phyloP scores from a whole-genome alignment of 2,113 vertebrate species.

The Campylomormyrus tamandua region DNA sequence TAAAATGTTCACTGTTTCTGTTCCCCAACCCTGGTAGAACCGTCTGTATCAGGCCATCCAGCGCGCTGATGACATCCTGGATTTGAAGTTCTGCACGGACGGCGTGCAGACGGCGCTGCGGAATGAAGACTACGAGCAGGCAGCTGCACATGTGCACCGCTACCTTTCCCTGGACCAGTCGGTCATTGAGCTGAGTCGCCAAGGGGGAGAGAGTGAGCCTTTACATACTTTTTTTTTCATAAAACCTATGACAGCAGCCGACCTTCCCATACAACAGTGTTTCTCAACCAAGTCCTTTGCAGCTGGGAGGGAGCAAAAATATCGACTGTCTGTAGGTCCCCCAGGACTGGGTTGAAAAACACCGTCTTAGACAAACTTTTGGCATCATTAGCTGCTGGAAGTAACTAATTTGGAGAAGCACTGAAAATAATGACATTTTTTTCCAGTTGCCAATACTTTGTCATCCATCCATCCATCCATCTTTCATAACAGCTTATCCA shows the following conservation, averaged over 20 bases:
- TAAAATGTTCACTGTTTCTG: neutral
- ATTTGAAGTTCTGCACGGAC: slow-evolving; percentile 96
- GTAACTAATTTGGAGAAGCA: neutral
- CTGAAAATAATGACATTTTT: neutral
- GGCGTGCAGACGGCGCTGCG: slow-evolving; percentile 87
- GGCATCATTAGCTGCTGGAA: neutral
- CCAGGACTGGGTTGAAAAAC: neutral
- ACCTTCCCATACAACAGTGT: neutral
- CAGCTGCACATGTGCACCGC: slow-evolving; percentile 91
- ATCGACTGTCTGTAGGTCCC: neutral
- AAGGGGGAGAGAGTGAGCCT: slow-evolving; percentile 83
- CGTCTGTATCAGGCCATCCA: slow-evolving; percentile 97
- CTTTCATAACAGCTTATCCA: neutral
- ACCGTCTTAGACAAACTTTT: neutral
- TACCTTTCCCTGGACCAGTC: slow-evolving; percentile 95
- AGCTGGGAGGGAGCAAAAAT: neutral
- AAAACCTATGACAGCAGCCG: neutral
- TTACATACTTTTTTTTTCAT: neutral
- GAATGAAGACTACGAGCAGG: slow-evolving; percentile 91
- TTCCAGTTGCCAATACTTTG: neutral
- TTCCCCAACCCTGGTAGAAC: slow-evolving; percentile 63
- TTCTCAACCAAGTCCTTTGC: neutral
- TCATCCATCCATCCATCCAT: neutral
- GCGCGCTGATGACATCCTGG: slow-evolving; percentile 91
- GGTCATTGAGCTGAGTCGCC: slow-evolving; percentile 91